These are phyloP conservation scores for Siniperca scherzeri DNA, from an alignment of 2,797 vertebrate genomes.

Conservation along the genomic window DNA sequence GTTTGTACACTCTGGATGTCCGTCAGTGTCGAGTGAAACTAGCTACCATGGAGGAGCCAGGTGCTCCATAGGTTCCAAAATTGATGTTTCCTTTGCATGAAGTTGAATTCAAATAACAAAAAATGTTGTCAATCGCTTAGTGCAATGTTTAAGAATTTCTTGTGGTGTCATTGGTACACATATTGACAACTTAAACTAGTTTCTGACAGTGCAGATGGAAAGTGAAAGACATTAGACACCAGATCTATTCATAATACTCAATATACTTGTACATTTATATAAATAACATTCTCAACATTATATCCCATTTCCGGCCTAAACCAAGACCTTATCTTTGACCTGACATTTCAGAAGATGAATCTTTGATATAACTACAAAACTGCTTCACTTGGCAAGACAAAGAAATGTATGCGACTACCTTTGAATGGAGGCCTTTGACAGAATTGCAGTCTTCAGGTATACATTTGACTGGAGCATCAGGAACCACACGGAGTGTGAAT, in stretches of 20 bases:
- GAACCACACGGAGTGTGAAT: conserved; percentile 14
- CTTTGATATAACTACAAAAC: conserved; percentile 20
- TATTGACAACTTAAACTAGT: not conserved
- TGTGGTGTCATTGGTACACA: not conserved
- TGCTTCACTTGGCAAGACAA: conserved; percentile 4
- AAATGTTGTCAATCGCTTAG: not conserved
- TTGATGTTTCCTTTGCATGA: conserved; percentile 21
- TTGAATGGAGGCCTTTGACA: conserved; percentile 18
- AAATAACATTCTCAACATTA: not conserved
- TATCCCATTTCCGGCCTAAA: conserved; percentile 2
- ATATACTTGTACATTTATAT: not conserved
- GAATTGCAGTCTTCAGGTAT: conserved; percentile 24
- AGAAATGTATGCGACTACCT: not conserved
- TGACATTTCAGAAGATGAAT: conserved; percentile 28
- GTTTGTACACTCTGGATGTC: conserved; percentile 53
- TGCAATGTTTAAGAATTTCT: conserved; percentile 1
- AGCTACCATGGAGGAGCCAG: conserved; percentile 43
- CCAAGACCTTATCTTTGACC: conserved; percentile 12
- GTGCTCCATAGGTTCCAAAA: conserved; percentile 32
- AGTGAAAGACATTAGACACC: not conserved
- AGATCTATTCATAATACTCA: not conserved
- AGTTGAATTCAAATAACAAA: conserved; percentile 27
- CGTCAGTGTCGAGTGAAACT: conserved; percentile 50
- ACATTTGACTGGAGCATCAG: conserved; percentile 35
- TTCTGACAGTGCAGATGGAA: conserved; percentile 6